Evolutionary conservation across 1,140 invertebrate species (phyloP), one percentile per base, ranked within the genome.

Genomic region (Cyclargus thomasi): DNA sequence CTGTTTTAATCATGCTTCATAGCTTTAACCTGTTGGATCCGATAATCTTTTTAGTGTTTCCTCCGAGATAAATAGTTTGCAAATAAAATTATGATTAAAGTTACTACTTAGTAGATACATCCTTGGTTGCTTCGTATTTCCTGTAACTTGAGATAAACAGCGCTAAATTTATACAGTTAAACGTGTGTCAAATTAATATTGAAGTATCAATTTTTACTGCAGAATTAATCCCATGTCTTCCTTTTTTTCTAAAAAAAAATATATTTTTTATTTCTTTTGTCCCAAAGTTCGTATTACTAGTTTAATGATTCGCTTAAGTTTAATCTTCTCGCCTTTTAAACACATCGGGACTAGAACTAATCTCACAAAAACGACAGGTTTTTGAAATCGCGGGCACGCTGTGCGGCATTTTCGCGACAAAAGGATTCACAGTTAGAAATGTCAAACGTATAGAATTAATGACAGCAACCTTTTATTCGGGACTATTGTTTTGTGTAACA

Each of bases 371-470:
- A 59, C 55, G 17, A 59, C 55, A 59, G 2, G 23, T 63, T 36
- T 35, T 63, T 29, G n/a, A 63, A 63, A 35, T 63, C 35, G 35
- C 62, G 23, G 36, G 1, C 86, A 83, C 70, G 83, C 86, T 83
- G 85, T 6, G 85, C 70, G 78, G 76, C 79, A 82, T 86, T 85
- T 82, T 83, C 76, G 80, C 75, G 55, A 72, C 67, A 62, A 88
- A 88, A 85, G 74, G 79, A 80, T 77, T 73, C 76, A 77, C 85
- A 80, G 83, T 88, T 90, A 88, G 77, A 77, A 86, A 76, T 84
- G 87, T 88, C 87, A 85, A 80, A 88, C 80, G 78, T 81, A 70
- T 80, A 80, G 75, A 81, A 88, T 88, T 84, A 86, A 90, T 90
- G 83, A 83, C 79, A 76, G 79, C 78, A 83, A 81, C 79, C 82